A percentile compares a stretch with the other conserved stretches of the same genome.
These are phyloP conservation scores for Triplophysa yarkandensis DNA, from an alignment of 2,797 vertebrate genomes.

Conservation along the genomic window DNA sequence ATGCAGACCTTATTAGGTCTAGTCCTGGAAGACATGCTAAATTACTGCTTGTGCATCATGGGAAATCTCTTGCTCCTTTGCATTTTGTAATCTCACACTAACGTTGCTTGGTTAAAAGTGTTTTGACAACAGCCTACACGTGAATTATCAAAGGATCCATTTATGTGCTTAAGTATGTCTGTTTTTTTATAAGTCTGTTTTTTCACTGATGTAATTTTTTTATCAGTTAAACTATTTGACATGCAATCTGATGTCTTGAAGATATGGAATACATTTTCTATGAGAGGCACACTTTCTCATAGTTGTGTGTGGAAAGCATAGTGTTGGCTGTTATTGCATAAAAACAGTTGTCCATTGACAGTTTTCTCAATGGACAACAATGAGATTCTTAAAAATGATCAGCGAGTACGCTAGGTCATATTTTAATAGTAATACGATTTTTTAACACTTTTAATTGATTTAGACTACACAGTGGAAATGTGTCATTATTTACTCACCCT, in stretches of 20 bases:
- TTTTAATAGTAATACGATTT: too few relatives aligned
- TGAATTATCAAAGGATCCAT: background rate
- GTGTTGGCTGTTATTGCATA: background rate
- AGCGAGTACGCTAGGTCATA: too few relatives aligned
- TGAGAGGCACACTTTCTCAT: background rate
- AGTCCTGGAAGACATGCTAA: slow-evolving; percentile 15
- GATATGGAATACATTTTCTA: background rate
- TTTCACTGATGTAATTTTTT: too few relatives aligned
- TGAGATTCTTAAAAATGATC: background rate
- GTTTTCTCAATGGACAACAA: background rate
- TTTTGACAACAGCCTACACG: background rate
- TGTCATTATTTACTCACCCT: too few relatives aligned
- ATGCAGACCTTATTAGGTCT: slow-evolving; percentile 24
- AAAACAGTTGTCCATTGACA: too few relatives aligned
- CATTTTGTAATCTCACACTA: background rate
- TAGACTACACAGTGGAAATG: too few relatives aligned
- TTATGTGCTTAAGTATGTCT: background rate
- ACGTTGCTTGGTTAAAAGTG: background rate
- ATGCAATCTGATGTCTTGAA: background rate
- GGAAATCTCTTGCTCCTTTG: background rate
- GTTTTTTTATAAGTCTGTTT: background rate
- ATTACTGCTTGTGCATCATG: slow-evolving; percentile 22
- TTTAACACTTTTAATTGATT: too few relatives aligned
- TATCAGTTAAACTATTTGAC: background rate
- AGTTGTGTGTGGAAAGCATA: background rate